A percentile compares a stretch with the other conserved stretches of the same genome.
These are phyloP conservation scores for Drosophila lowei DNA, from an alignment of 1,140 invertebrate species.

Conservation along the genomic window DNA sequence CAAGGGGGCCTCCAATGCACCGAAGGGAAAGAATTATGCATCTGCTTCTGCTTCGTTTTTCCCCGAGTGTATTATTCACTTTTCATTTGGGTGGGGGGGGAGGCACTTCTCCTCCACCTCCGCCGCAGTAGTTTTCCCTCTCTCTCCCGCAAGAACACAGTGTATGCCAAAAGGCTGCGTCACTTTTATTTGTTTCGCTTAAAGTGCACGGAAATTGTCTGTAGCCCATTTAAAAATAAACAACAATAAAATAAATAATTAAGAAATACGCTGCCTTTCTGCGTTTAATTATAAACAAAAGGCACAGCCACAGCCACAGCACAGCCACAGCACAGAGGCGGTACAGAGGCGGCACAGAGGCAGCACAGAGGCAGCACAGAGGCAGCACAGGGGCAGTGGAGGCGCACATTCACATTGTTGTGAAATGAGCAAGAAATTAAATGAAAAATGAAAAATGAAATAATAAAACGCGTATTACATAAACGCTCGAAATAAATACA, in stretches of 20 bases:
- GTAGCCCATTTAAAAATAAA: constrained; percentile 82
- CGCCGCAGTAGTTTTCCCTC: too few relatives aligned
- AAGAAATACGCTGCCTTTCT: constrained; percentile 70
- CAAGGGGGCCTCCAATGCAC: too few relatives aligned
- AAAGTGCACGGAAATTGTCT: constrained; percentile 80
- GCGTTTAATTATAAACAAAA: constrained; percentile 79
- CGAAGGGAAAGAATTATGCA: too few relatives aligned
- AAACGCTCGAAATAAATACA: constrained; percentile 78
- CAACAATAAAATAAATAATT: constrained; percentile 82
- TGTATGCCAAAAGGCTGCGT: constrained; percentile 62
- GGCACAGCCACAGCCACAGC: constrained; percentile 25
- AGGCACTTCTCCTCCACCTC: too few relatives aligned
- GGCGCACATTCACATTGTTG: constrained; percentile 5
- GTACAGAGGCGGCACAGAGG: too few relatives aligned
- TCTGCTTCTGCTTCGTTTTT: too few relatives aligned
- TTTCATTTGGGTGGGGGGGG: too few relatives aligned
- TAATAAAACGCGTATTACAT: constrained; percentile 66
- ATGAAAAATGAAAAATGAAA: constrained; percentile 56
- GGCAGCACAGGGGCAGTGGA: too few relatives aligned
- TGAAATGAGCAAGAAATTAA: constrained; percentile 41
- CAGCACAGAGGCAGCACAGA: too few relatives aligned
- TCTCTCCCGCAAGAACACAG: neutral
- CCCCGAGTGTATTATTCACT: too few relatives aligned
- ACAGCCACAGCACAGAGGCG: constrained; percentile 14
- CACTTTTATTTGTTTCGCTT: constrained; percentile 80